Percentiles rank a stretch among this genome's conserved stretches.
These are phyloP conservation scores for Eupristina koningsbergeri DNA, from an alignment of 1,140 invertebrate genomes.

Conservation along the genomic window DNA sequence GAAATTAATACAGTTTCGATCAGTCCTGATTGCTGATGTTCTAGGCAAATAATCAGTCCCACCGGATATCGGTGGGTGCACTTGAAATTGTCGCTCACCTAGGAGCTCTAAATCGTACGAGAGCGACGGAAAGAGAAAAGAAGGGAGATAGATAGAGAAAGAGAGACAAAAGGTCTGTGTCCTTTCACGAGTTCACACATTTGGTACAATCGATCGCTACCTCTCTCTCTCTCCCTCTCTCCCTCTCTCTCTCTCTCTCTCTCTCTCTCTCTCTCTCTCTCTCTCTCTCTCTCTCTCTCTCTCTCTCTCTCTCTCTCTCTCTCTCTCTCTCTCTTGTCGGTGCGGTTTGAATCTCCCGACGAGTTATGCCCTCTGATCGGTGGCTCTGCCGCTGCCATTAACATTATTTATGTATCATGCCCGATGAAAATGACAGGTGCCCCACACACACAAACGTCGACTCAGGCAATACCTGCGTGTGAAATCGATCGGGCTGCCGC, in stretches of 20 bases:
- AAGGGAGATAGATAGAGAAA: too few relatives aligned
- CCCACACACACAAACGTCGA: too few relatives aligned
- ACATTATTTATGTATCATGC: not conserved
- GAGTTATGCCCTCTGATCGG: not conserved
- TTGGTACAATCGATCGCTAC: not conserved
- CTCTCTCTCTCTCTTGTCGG: too few relatives aligned
- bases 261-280: too few relatives aligned
- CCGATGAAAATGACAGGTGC: slow-evolving; percentile 11
- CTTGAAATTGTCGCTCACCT: not conserved
- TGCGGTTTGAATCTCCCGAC: not conserved
- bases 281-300: too few relatives aligned
- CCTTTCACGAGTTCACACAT: not conserved
- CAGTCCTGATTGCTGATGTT: not conserved
- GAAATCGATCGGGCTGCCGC: not conserved
- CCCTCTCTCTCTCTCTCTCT: not conserved
- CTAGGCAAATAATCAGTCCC: not conserved
- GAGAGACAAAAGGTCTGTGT: not conserved
- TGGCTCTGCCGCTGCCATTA: not conserved
- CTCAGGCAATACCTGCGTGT: not conserved
- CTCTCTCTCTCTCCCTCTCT: not conserved
- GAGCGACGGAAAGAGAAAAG: not conserved
- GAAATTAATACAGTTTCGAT: not conserved
- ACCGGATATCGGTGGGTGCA: not conserved
- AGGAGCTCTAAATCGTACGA: not conserved
- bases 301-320: too few relatives aligned